Percentiles rank a stretch among this genome's conserved stretches.
These are phyloP conservation scores for Psittacula echo DNA, from an alignment of 2,797 vertebrate genomes.

Conservation along the genomic window DNA sequence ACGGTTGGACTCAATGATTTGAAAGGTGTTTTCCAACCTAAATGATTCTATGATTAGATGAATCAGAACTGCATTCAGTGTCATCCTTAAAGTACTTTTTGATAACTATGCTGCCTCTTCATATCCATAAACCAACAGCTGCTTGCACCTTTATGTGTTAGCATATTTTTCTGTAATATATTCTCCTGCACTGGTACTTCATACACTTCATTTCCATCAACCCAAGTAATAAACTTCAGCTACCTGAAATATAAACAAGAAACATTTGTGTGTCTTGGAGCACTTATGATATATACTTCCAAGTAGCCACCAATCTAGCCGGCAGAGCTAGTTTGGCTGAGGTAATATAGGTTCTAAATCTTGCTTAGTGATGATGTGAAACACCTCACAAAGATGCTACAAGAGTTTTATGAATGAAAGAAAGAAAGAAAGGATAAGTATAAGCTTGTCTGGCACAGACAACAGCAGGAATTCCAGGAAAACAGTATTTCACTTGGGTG, in stretches of 20 bases:
- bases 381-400: background rate
- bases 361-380: background rate
- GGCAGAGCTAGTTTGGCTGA: background rate
- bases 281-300: background rate
- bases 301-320: background rate
- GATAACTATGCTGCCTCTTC: background rate
- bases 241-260: background rate
- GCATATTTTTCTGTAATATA: background rate
- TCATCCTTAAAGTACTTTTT: background rate
- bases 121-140: background rate
- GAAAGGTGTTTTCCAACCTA: background rate
- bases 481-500: background rate
- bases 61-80: background rate
- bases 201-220: background rate
- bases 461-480: background rate
- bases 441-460: background rate
- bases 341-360: background rate
- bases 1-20: background rate
- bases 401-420: background rate
- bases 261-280: background rate
- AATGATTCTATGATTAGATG: background rate
- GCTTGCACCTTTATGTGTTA: background rate
- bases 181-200: background rate
- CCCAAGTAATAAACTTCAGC: background rate
- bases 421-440: background rate